Base-by-base conservation (phyloP, 23 tunicate species). In the Ascidia mentula region DNA sequence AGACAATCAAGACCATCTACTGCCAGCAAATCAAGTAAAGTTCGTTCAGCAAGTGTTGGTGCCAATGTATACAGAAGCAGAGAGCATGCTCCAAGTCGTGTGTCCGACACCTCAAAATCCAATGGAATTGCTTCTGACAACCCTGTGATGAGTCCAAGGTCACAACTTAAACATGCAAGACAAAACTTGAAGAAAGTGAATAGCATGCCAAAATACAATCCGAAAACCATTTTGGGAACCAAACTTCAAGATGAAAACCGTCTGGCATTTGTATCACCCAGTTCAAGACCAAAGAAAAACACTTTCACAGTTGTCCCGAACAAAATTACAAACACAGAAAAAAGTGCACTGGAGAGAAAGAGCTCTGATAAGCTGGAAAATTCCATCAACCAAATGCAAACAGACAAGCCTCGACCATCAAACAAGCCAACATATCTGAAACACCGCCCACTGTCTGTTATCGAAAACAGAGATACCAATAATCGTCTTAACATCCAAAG, bases 21-120 rank as follows among this genome's bases (percentile, higher is more conserved):
- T 40, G 12, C 60, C 0, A 60, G 82, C 31, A 81, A 73, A 36
- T 60, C 87, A 13, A 81, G 97, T 39, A 74, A 82, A 59, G 80
- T 70, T 24, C 90, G 97, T 8, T 91, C 97, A 38, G 80, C 97
- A 0, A 91, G 97, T 72, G 97, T 88, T 36, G 97, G 97, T 70
- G 79, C 97, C 22, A 82, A 40, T 69, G 74, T 83, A 30, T 40
- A 61, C 22, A 77, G 75, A 4, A 36, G 31, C 3, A 46, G 86
- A 18, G 79, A 82, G 18, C 45, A 70, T 32, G 74, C 74, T 20
- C 38, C 74, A 3, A 39, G n/a, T 74, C 34, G 46, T 36, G 46
- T 35, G 5, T 32, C 34, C 22, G 78, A 74, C 28, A 3, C 13
- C 22, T 28, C 22, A 53, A 74, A 38, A 36, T 26, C 13, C 33